Evolutionary conservation across 1,140 invertebrate species (phyloP), one percentile per base, ranked within the genome.

Genomic region (Drosophila aff.): DNA sequence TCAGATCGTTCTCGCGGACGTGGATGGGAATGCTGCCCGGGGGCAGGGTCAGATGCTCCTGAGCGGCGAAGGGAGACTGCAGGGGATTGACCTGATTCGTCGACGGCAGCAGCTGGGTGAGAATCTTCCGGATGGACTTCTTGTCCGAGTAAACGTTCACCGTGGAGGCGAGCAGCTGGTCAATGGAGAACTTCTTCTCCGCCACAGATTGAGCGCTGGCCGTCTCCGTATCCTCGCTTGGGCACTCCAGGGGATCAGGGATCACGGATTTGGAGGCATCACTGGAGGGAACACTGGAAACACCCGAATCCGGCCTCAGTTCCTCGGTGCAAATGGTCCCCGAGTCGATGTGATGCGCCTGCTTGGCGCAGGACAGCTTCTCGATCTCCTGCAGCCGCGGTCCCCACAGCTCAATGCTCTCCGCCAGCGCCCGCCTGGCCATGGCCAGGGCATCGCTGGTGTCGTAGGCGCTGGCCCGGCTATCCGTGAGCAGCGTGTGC

Each of bases 1-100:
- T 98, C 2, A 96, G 96, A 92, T 99, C 97, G 16, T 95, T 95
- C 91, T 98, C 97, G 75, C 96, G 96, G 0, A 98, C 96, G 13
- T 97, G 94, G 10, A 98, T 94, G 2, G 96, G 96, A 18, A 96
- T 94, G 40, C 94, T 91, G 38, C 94, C 94, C 43, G 93, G 65
- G 2, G 95, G 93, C 26, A 95, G 86, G 2, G 95, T 93, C 81
- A 96, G 94, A 92, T 97, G 96, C 89, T 97, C 96, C 80, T 94
- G 94, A 4, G 93, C 40, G 46, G 94, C 92, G 91, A 96, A 95
- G 16, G 96, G 95, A 64, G 93, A 93, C 60, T 92, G 92, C 78
- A 96, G 94, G 0, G 93, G 91, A 76, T 93, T 94, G 1, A 91
- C 92, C 23, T 93, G 93, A 26, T 92, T 89, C 6, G 91, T 91